Percentiles rank a stretch among this genome's conserved stretches.
Conservation (phyloP, 64 coral and sea anemone species). For the Stichodactyla helianthus region DNA sequence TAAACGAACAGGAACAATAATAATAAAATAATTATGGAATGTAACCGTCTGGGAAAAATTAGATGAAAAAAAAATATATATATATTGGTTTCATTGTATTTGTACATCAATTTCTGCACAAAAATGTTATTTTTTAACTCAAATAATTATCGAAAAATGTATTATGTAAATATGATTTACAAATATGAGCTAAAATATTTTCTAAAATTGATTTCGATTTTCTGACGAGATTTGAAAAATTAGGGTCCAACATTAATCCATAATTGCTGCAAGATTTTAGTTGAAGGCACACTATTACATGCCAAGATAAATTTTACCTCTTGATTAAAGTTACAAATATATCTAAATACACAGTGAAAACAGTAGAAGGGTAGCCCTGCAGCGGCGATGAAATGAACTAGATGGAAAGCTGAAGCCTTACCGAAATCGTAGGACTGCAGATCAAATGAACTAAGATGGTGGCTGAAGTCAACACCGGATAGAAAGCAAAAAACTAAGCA, state of each 20-base stretch:
- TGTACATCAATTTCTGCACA: background rate
- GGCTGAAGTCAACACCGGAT: background rate
- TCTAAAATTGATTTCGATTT: background rate
- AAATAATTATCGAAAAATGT: background rate
- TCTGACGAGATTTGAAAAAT: background rate
- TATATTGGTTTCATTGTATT: background rate
- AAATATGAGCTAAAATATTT: background rate
- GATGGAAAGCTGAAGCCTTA: background rate
- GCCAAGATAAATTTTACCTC: background rate
- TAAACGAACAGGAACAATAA: conserved; percentile 3
- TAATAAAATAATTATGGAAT: background rate
- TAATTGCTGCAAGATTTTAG: background rate
- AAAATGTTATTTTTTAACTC: background rate
- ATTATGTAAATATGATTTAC: background rate
- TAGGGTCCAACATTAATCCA: background rate
- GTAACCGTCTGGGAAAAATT: background rate
- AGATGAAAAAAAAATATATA: background rate
- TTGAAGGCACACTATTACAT: background rate
- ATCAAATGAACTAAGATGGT: background rate
- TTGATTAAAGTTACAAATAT: background rate
- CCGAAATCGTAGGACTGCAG: background rate
- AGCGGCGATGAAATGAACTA: background rate
- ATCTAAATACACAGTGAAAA: background rate
- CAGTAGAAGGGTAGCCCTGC: background rate
- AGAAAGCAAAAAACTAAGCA: background rate